Base-by-base conservation (phyloP, 2,113 vertebrate species). In the Nasalis larvatus region DNA sequence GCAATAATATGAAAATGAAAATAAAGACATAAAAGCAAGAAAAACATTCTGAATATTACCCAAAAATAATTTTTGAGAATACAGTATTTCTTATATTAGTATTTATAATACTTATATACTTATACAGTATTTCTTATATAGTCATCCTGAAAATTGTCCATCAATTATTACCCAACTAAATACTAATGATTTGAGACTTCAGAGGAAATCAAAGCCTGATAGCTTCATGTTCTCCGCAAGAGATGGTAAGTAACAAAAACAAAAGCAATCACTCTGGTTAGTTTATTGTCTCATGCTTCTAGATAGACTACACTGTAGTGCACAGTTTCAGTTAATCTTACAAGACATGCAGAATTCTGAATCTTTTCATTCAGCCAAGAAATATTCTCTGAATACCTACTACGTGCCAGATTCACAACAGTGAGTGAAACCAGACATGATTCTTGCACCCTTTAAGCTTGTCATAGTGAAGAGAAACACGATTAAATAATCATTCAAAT, bases 1-100 rank as follows among this genome's bases (percentile, higher is more conserved):
- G 9, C 40, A 95, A 68, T 66, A 92, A 95, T 81, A 73, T 58
- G 11, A 78, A 83, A 86, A 94, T 81, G 3, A 27, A 86, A 92
- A 56, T 66, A 40, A 69, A 49, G 60, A 86, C 47, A 91, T 54
- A 42, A 94, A 85, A 56, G 27, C n/a, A 95, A 47, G 7, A 16
- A 78, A 92, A 80, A 20, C 6, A 87, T 45, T 80, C 14, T 84
- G 4, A 92, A 80, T 90, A 20, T 52, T 83, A 69, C 47, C 14
- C 45, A 74, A 80, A 60, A 63, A 54, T 40, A 91, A n/a, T 66
- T 69, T 78, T 35, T 23, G 14, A 74, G 32, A 87, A 92, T 85
- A 6, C 32, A 42, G 6, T 47, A 91, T 73, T 77, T 95, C 68
- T 49, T 66, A 45, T 54, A n/a, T 96, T 76, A n/a, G n/a, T n/a